Conservation (phyloP, 2,113 vertebrate genomes). For the Pelecanoides urinatrix region DNA sequence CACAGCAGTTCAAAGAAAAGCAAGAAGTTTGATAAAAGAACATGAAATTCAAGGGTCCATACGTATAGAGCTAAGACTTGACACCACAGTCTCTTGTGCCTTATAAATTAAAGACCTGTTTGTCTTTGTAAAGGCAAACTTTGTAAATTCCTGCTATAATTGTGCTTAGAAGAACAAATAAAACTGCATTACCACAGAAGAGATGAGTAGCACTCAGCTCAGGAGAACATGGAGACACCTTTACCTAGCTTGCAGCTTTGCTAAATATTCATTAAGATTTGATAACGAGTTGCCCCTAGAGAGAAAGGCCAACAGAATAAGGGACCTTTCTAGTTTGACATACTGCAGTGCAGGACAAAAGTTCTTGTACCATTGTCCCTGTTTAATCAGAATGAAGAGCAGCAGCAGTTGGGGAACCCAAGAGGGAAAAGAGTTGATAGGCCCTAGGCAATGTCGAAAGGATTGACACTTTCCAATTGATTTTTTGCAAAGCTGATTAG, state of each 20-base stretch:
- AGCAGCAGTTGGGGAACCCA: not conserved
- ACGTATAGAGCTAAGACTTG: not conserved
- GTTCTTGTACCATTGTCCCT: not conserved
- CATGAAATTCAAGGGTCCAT: not conserved
- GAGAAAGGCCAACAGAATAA: not conserved
- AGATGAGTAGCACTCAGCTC: not conserved
- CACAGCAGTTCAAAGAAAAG: not conserved
- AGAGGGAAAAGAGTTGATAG: not conserved
- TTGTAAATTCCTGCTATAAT: not conserved
- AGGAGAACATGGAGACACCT: not conserved
- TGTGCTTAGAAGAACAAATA: not conserved
- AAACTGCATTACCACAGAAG: not conserved
- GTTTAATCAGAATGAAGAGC: not conserved
- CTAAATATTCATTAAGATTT: slow-evolving; percentile 5
- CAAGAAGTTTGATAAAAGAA: not conserved
- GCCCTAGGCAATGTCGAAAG: not conserved
- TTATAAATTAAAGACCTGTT: not conserved
- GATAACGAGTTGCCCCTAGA: not conserved
- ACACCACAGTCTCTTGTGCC: not conserved
- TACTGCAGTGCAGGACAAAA: not conserved
- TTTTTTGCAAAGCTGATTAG: slow-evolving; percentile 37
- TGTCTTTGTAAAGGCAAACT: not conserved
- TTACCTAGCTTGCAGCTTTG: not conserved
- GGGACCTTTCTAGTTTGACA: not conserved
- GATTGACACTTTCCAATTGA: not conserved